Evolutionary conservation across 2,888 invertebrate genomes (phyloP), one percentile per base, ranked within the genome.

Genomic region (Machimus rusticus): DNA sequence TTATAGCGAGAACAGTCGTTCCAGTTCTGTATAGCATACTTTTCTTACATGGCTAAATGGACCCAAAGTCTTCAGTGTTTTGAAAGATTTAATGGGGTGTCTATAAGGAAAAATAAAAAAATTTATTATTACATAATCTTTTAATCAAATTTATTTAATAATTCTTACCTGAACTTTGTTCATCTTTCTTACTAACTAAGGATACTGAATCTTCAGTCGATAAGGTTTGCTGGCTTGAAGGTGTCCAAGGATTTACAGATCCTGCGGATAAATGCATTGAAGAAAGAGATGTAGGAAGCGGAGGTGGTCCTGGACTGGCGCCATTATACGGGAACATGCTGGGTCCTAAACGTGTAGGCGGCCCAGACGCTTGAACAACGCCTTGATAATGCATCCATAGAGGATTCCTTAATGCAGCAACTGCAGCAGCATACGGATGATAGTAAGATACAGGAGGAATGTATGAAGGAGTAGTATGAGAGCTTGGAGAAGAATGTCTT

Each of bases 81-180:
- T 92, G 97, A 97, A 94, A 97, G 94, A 94, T 97, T 97, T 93
- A 97, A 94, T 93, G 97, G 97, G 95, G 96, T 95, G 96, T 97
- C 97, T 97, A 95, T 88, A 90, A 91, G 89, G 23, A 89, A 90
- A 76, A 79, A 79, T 39, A 86, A 88, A 87, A 82, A 46, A 87
- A 55, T 66, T 66, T 5, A 2, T 31, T 74, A 46, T n/a, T 76
- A 19, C n/a, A 37, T n/a, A 46, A 8, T 12, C 4, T 28, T 6
- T 23, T 19, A n/a, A 46, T 78, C 6, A 78, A 46, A 37, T 76
- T n/a, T 37, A 16, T 12, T 34, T 37, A n/a, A 37, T 37, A 19
- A 76, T 37, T 90, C 90, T 90, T 87, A 93, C 93, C 93, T 92
- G 93, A 92, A 93, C 92, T 92, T 91, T 90, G 92, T 92, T 93